These are phyloP conservation scores for Eubucco bourcierii DNA, from an alignment of 2,113 vertebrate genomes.

Conservation along the genomic window DNA sequence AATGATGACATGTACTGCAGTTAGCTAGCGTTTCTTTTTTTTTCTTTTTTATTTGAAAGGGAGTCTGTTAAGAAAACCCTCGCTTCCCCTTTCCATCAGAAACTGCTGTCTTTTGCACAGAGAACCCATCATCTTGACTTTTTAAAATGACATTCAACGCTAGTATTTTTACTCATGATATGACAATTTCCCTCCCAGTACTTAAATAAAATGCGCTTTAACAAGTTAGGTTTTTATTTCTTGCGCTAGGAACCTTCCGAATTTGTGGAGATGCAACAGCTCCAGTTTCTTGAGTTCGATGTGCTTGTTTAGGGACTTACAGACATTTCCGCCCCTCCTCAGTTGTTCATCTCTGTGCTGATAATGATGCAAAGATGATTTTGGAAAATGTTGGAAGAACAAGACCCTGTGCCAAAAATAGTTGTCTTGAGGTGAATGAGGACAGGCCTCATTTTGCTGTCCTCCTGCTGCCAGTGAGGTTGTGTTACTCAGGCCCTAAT, in stretches of 20 bases:
- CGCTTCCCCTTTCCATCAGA: not conserved
- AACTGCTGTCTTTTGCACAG: conserved; percentile 29
- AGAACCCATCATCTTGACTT: conserved; percentile 26
- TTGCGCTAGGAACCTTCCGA: conserved; percentile 1
- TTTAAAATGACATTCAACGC: conserved; percentile 58
- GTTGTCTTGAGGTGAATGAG: conserved; percentile 3
- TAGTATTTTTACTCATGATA: conserved; percentile 78
- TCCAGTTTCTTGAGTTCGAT: not conserved
- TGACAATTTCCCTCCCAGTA: conserved; percentile 72
- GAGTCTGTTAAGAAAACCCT: conserved; percentile 38
- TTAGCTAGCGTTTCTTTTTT: conserved; percentile 47
- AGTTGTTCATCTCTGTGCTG: not conserved
- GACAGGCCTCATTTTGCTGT: not conserved
- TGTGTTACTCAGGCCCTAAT: not conserved
- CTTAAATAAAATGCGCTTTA: conserved; percentile 82
- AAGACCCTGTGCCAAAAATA: not conserved
- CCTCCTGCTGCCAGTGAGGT: not conserved
- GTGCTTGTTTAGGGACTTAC: not conserved
- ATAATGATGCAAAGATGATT: not conserved
- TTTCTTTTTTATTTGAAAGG: conserved; percentile 65
- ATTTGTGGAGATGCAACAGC: not conserved
- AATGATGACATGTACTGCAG: conserved; percentile 48
- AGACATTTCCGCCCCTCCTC: not conserved
- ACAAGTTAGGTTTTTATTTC: conserved; percentile 57
- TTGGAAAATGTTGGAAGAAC: not conserved